Conservation (phyloP, 2,888 invertebrate genomes). For the Thysanoteuthis rhombus region DNA sequence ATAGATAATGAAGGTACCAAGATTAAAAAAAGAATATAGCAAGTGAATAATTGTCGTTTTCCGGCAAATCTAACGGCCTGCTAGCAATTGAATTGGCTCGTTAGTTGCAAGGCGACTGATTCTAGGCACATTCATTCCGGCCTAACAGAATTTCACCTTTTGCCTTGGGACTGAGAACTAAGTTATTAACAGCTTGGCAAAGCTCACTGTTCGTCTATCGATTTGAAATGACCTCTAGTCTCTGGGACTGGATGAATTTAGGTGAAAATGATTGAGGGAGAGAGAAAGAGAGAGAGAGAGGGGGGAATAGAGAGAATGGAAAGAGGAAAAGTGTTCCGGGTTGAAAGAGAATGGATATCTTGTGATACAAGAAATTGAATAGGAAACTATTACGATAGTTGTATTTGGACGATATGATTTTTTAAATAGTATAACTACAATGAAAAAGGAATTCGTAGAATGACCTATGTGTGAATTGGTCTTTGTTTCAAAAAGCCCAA, state of each 20-base stretch:
- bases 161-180: not conserved
- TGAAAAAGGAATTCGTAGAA: no score
- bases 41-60: not conserved
- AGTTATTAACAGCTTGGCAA: not conserved
- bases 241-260: not conserved
- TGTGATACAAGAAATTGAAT: no score
- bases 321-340: not conserved
- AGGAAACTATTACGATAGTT: no score
- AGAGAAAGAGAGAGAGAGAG: not conserved
- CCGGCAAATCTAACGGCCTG: not conserved
- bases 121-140: not conserved
- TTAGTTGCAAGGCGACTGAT: not conserved
- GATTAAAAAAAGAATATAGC: not conserved
- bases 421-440: no score
- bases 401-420: no score
- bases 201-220: not conserved
- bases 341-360: not conserved
- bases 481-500: not conserved
- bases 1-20: not conserved
- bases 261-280: not conserved
- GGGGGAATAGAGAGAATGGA: not conserved
- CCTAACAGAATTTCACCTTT: not conserved
- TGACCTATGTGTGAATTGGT: no score
- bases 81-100: conserved; percentile 12
- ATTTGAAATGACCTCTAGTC: conserved; percentile 12